phyloP scores from a whole-genome alignment of 1,140 invertebrate species.

The Drosophila simulans region DNA sequence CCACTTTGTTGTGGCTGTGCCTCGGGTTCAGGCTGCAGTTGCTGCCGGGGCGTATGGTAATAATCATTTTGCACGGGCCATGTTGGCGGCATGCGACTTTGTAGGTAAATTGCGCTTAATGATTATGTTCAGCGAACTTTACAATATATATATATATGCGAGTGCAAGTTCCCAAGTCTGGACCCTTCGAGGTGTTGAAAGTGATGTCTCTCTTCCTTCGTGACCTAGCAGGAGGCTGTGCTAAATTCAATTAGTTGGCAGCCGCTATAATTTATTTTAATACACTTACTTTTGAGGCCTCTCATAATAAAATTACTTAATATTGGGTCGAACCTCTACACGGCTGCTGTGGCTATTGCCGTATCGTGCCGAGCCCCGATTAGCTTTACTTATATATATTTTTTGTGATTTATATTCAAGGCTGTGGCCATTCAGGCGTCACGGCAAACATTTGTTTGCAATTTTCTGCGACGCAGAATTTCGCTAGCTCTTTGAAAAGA shows the following conservation, averaged over 20 bases:
- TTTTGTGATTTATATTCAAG: constrained; percentile 55
- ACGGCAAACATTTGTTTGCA: constrained; percentile 63
- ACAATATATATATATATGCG: constrained; percentile 61
- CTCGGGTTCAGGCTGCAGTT: constrained; percentile 11
- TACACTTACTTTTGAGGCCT: constrained; percentile 64
- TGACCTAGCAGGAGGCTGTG: constrained; percentile 60
- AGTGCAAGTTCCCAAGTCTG: background rate
- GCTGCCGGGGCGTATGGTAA: constrained; percentile 69
- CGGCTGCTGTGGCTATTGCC: constrained; percentile 23
- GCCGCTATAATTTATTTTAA: constrained; percentile 71
- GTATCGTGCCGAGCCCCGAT: constrained; percentile 44
- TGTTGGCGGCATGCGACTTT: constrained; percentile 76
- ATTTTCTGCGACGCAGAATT: constrained; percentile 35
- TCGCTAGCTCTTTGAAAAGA: constrained; percentile 24
- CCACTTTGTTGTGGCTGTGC: constrained; percentile 22
- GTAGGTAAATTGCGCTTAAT: constrained; percentile 83
- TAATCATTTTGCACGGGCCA: constrained; percentile 70
- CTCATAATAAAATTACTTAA: constrained; percentile 70
- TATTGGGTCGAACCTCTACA: constrained; percentile 48
- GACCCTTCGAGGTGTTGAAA: constrained; percentile 56
- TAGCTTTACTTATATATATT: constrained; percentile 16
- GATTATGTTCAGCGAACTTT: constrained; percentile 76
- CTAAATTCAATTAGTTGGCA: constrained; percentile 79
- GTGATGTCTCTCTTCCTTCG: constrained; percentile 55
- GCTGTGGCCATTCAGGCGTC: constrained; percentile 57